A percentile compares a stretch with the other conserved stretches of the same genome.
Conservation (phyloP, 2,888 invertebrate genomes). For the Entomobrya proxima region DNA sequence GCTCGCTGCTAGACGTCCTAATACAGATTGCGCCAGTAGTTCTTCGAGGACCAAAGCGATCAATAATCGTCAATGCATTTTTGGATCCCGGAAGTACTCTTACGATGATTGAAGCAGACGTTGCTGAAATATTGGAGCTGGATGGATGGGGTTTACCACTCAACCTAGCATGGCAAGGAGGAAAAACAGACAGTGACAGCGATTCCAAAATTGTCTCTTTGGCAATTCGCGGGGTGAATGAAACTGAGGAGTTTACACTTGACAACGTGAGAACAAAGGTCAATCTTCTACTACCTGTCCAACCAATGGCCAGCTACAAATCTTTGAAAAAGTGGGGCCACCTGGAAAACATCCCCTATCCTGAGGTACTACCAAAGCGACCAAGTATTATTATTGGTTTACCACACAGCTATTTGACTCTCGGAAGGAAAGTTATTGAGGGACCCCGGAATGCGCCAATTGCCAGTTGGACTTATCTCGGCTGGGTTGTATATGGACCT, state of each 20-base stretch:
- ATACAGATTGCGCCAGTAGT: slow-evolving; percentile 50
- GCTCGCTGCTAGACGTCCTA: slow-evolving; percentile 4
- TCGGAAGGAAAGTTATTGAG: no score
- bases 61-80: slow-evolving; percentile 41
- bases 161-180: background rate
- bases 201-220: background rate
- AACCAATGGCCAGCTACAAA: slow-evolving; percentile 8
- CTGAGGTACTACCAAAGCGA: background rate
- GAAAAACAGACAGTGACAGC: background rate
- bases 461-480: no score
- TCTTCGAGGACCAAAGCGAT: slow-evolving; percentile 7
- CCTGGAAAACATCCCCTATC: background rate
- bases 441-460: no score
- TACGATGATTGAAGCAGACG: slow-evolving; percentile 39
- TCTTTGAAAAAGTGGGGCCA: background rate
- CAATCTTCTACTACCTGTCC: slow-evolving; percentile 20
- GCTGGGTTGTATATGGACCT: no score
- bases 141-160: background rate
- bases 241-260: background rate
- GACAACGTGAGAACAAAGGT: background rate
- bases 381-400: background rate
- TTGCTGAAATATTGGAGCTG: slow-evolving; percentile 46
- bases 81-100: slow-evolving; percentile 56
- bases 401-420: no score
- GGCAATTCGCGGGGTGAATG: background rate